These are phyloP conservation scores for Burhinus oedicnemus DNA, from an alignment of 2,113 vertebrate genomes.

Conservation along the genomic window DNA sequence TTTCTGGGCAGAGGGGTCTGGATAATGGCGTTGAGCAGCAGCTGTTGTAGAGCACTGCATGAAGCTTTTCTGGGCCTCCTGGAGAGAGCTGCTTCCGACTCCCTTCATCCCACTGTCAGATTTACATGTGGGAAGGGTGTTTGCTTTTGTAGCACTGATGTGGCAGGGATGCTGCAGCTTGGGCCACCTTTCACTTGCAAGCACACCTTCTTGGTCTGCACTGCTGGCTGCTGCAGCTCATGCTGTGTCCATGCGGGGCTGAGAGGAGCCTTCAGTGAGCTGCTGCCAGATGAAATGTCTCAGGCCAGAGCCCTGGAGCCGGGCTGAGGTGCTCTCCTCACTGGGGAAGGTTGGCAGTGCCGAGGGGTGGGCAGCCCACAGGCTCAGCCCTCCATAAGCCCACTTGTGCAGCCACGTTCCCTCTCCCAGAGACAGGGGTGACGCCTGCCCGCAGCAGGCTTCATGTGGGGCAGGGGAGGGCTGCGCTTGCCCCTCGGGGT, in stretches of 20 bases:
- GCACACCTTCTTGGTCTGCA: neutral
- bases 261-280: neutral
- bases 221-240: neutral
- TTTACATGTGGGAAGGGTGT: neutral
- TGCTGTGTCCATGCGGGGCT: neutral
- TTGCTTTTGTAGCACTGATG: neutral
- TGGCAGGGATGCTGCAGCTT: neutral
- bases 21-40: neutral
- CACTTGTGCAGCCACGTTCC: rapidly evolving
- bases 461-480: neutral
- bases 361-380: neutral
- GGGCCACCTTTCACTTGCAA: neutral
- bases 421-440: neutral
- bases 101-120: neutral
- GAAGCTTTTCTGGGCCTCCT: neutral
- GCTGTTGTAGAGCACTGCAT: rapidly evolving
- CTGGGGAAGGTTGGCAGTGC: neutral
- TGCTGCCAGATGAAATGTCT: rapidly evolving
- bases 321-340: neutral
- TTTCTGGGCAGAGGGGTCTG: neutral
- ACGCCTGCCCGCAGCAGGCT: neutral
- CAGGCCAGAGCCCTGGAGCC: neutral
- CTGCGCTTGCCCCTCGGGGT: neutral
- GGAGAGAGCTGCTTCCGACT: neutral
- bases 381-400: neutral